These are phyloP conservation scores for Sylvilagus floridanus DNA, from an alignment of 2,797 vertebrate genomes.

Conservation along the genomic window DNA sequence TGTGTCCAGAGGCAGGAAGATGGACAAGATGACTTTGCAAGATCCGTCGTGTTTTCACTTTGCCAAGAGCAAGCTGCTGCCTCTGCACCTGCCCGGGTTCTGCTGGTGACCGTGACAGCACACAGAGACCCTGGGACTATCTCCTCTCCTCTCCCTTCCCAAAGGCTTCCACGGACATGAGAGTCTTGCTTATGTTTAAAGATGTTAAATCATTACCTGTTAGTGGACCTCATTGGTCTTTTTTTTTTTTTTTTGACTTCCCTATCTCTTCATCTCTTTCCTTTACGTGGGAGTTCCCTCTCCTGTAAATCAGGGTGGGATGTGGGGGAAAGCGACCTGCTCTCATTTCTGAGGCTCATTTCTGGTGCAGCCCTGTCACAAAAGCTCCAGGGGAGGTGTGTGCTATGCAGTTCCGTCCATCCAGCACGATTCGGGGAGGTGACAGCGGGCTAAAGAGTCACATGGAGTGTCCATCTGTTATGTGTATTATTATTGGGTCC, in stretches of 20 bases:
- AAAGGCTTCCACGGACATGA: neutral
- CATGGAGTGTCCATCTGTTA: neutral
- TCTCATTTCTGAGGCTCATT: neutral
- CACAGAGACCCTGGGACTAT: accelerated
- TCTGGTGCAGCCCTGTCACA: neutral
- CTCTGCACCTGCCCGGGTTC: accelerated
- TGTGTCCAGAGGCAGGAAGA: neutral
- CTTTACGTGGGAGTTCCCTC: neutral
- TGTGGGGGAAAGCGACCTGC: neutral
- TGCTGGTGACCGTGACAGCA: no score
- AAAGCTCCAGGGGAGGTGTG: neutral
- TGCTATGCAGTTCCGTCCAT: neutral
- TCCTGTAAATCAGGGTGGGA: neutral
- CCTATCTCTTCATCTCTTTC: neutral
- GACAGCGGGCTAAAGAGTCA: neutral
- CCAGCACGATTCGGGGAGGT: accelerated
- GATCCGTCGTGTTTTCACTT: neutral
- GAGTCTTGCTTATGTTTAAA: conserved; percentile 1
- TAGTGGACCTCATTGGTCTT: neutral
- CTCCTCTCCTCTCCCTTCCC: neutral
- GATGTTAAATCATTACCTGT: neutral
- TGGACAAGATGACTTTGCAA: neutral
- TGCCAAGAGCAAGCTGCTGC: neutral
- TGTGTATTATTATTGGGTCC: neutral
- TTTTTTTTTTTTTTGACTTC: neutral